Evolutionary conservation across 1,140 invertebrate genomes (phyloP), one percentile per base, ranked within the genome.

Genomic region (Phortica variegata): DNA sequence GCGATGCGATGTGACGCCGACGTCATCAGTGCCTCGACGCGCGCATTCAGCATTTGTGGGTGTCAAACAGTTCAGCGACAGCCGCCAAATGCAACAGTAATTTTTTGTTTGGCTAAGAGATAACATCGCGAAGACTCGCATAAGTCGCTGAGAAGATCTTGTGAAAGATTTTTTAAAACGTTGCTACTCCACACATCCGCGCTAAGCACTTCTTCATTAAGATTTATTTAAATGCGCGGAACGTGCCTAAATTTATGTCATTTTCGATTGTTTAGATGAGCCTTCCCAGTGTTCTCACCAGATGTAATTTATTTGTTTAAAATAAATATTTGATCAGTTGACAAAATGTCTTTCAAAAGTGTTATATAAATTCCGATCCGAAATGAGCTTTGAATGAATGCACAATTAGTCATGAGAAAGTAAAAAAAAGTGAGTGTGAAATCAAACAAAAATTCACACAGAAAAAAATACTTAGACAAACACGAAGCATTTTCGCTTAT

Each of bases 201-300:
- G n/a, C n/a, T n/a, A n/a, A n/a, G 36, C 16, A 29, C 12, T 7
- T 29, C 12, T 29, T 29, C 20, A 34, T 38, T 16, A 43, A 57
- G 60, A 61, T 73, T 69, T 48, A 65, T 62, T 65, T 61, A 73
- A 73, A 73, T 73, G 60, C 56, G 42, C 41, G 21, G 53, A 69
- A 73, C 69, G 69, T 73, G 69, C 63, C 69, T 65, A 43, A 72
- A 73, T 73, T 73, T 73, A 73, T 72, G 57, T 47, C n/a, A n/a
- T n/a, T n/a, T n/a, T 19, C 12, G 2, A 21, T 18, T n/a, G n/a
- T n/a, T n/a, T n/a, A n/a, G n/a, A n/a, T n/a, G n/a, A n/a, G n/a
- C n/a, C n/a, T 49, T 34, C 45, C 49, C 49, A 50, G 33, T 17
- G 34, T 26, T 38, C 40, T 34, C 46, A 20, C 54, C 46, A 53